A percentile compares a stretch with the other conserved stretches of the same genome.
Conservation (phyloP, 2,888 invertebrate genomes). For the Lingula anatina region DNA sequence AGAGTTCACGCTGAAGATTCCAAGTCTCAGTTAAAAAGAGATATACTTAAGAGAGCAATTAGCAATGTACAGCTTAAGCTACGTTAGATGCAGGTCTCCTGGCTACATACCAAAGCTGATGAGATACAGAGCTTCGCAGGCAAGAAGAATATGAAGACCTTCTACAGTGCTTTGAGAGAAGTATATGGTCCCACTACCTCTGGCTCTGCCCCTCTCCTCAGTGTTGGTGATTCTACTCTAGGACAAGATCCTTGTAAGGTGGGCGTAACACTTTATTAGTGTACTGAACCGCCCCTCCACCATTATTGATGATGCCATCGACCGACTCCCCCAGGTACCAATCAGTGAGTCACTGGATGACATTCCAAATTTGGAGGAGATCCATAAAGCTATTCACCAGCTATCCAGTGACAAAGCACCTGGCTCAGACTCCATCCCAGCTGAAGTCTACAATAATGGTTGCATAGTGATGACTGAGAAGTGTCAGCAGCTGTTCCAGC, state of each 20-base stretch:
- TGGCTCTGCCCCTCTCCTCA: constrained; percentile 7
- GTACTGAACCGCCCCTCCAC: constrained; percentile 9
- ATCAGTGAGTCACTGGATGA: neutral
- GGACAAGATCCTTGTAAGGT: constrained; percentile 9
- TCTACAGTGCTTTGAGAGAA: too few species aligned
- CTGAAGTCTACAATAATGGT: constrained; percentile 10
- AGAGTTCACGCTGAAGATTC: too few species aligned
- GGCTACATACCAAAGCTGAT: constrained; percentile 1
- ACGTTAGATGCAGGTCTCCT: constrained; percentile 2
- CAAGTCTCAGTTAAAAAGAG: too few species aligned
- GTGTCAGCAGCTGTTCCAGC: neutral
- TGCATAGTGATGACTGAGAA: neutral
- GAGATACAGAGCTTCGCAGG: constrained; percentile 4
- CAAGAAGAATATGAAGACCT: constrained; percentile 7
- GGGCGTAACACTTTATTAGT: constrained; percentile 11
- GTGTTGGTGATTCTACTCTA: constrained; percentile 7
- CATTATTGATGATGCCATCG: constrained; percentile 9
- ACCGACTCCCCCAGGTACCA: constrained; percentile 1
- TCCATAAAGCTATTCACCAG: too few species aligned
- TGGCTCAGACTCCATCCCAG: too few species aligned
- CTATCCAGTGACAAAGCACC: too few species aligned
- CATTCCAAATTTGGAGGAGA: too few species aligned
- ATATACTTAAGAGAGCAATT: too few species aligned
- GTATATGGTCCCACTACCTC: constrained; percentile 7
- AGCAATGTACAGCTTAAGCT: too few species aligned